Base-by-base conservation (phyloP, 2,888 invertebrate species). In the Gandaritis pyraliata region DNA sequence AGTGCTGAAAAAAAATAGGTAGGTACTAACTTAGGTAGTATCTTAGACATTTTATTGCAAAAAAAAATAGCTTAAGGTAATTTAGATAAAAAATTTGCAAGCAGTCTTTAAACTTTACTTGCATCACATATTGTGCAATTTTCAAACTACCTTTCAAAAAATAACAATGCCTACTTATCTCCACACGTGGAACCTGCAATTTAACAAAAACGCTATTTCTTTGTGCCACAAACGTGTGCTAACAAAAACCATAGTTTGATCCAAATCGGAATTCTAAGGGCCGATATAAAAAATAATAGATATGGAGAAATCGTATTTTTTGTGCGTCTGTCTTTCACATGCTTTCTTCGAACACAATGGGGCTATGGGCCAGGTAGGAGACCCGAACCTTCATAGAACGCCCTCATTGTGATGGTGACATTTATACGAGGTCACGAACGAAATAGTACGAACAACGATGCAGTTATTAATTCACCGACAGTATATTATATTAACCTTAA, bases 281-380 rank as follows among this genome's bases (percentile, higher is more conserved):
- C 10, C 5, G 0, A 33, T 78, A 74, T 78, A 81, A 82, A 83
- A 80, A 81, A 78, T 76, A 80, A 75, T 74, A 77, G 79, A 81
- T 77, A 80, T 73, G 75, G 77, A 80, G 86, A 86, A 88, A 88
- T 87, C 85, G 78, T 64, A 72, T 83, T 87, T 87, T 87, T 87
- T 85, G 78, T 80, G 60, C 65, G 71, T 76, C 75, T 74, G 71
- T 85, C 88, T 90, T 88, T 89, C 88, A 84, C 86, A 82, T 86
- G 88, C 90, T 91, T 91, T 91, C 91, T 84, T 88, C 78, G 68
- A 76, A 73, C 77, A 87, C 84, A 88, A 88, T 83, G 73, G n/a
- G 82, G 69, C 79, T 88, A 88, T 82, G 72, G 81, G 69, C 80
- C 90, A 90, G 90, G 90, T 90, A 90, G 87, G 72, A 75, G 80